These are phyloP conservation scores for Pachymerium ferrugineum DNA, from an alignment of 2,888 invertebrate genomes.

Conservation along the genomic window DNA sequence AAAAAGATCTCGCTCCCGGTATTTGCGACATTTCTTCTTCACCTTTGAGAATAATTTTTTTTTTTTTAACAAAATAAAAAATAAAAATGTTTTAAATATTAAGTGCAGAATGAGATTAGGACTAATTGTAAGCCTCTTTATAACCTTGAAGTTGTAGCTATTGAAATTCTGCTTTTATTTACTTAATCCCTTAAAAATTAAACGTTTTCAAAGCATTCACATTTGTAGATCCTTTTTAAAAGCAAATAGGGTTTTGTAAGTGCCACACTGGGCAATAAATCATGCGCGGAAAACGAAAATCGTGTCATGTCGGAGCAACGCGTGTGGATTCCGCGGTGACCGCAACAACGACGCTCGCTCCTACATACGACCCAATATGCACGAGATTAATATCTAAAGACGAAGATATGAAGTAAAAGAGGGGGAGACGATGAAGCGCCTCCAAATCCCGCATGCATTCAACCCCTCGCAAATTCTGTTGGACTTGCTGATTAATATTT, in stretches of 20 bases:
- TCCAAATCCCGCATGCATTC: constrained; percentile 12
- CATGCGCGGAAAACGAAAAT: background rate
- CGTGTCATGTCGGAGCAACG: background rate
- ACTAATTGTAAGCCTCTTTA: too few species aligned
- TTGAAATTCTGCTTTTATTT: too few species aligned
- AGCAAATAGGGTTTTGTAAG: too few species aligned
- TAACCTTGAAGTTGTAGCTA: too few species aligned
- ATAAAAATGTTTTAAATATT: too few species aligned
- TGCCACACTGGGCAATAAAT: background rate
- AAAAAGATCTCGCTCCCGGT: background rate
- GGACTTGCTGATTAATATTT: constrained; percentile 18
- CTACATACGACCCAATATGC: background rate
- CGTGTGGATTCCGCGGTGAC: constrained; percentile 7
- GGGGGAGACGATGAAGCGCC: constrained; percentile 3
- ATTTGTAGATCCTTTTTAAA: too few species aligned
- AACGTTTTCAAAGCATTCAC: too few species aligned
- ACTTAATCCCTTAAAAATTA: too few species aligned
- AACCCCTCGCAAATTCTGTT: constrained; percentile 3
- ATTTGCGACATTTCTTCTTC: background rate
- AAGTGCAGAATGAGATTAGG: too few species aligned
- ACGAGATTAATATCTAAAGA: constrained; percentile 11
- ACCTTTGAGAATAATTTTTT: background rate
- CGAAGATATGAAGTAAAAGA: constrained; percentile 9
- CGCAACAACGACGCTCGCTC: constrained; percentile 6
- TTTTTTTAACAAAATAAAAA: too few species aligned